Evolutionary conservation across 2,888 invertebrate genomes (phyloP), one percentile per base, ranked within the genome.

Genomic region (Volucella zonaria): DNA sequence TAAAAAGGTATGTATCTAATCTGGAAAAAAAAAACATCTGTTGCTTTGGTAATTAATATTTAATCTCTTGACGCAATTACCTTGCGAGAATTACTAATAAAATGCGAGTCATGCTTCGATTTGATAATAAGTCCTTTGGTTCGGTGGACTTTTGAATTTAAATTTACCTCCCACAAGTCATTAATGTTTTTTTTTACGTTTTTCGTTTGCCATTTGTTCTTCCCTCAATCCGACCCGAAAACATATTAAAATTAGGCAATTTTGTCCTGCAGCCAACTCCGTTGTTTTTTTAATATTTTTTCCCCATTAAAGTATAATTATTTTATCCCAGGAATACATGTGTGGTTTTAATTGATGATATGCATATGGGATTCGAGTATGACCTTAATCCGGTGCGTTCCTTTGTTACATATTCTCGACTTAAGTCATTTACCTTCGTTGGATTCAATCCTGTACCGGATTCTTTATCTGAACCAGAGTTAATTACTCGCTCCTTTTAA

Each of bases 401-500:
- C 40, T 51, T 6, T 47, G n/a, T 49, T 15, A 14, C 23, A 56
- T 62, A 12, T 64, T 47, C 61, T 15, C 43, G 8, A 23, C 14
- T n/a, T 12, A 12, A 47, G 47, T 31, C 31, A n/a, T 18, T 42
- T 11, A 10, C 58, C 15, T n/a, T 11, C n/a, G 15, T 3, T 45
- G 45, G 3, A 45, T 45, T 45, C 12, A 12, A 12, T 45, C 45
- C 12, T 45, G 8, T 8, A 18, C 66, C 8, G 40, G n/a, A 42
- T 8, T 9, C n/a, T 18, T 56, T 51, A 8, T 15, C 12, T 45
- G 40, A 61, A 68, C 61, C 51, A 45, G 56, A 77, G 67, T 64
- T 79, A 78, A 82, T 82, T 68, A 74, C 67, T 74, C 73, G 74
- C 56, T 62, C 78, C 67, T 82, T 82, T 77, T 73, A 73, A 82